phyloP scores from a whole-genome alignment of 2,113 vertebrate genomes.

The Edolisoma coerulescens region DNA sequence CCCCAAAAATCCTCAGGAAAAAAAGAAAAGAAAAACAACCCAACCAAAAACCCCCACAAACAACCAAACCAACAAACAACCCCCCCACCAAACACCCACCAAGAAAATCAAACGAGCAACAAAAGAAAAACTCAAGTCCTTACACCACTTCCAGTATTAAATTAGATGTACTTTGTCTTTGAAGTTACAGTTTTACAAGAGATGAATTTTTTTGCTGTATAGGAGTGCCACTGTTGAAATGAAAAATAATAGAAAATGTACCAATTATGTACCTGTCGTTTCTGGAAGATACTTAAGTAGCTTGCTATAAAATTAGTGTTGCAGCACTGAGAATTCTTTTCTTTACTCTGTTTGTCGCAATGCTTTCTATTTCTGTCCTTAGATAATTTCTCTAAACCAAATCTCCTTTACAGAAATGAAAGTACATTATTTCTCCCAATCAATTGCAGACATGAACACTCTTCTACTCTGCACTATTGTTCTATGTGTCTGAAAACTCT shows the following conservation, averaged over 20 bases:
- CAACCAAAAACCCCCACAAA: fast-evolving
- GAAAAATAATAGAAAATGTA: background rate
- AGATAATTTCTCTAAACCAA: background rate
- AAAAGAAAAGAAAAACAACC: background rate
- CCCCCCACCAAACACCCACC: fast-evolving
- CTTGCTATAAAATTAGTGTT: background rate
- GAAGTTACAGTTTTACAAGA: background rate
- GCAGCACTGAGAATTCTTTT: background rate
- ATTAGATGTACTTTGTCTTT: background rate
- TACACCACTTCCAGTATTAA: background rate
- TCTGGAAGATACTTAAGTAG: background rate
- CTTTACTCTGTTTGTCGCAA: fast-evolving
- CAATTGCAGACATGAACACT: background rate
- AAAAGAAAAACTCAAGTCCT: background rate
- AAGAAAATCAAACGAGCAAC: background rate
- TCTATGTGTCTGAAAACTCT: background rate
- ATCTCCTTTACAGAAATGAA: background rate
- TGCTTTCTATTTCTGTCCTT: background rate
- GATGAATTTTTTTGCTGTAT: background rate
- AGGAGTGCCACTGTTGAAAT: background rate
- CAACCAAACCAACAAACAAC: background rate
- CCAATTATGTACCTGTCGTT: background rate
- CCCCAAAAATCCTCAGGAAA: background rate
- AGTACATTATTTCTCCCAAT: background rate
- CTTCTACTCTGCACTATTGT: background rate